These are phyloP conservation scores for Meloidogyne exigua DNA, from an alignment of 1,140 invertebrate species.

Conservation along the genomic window DNA sequence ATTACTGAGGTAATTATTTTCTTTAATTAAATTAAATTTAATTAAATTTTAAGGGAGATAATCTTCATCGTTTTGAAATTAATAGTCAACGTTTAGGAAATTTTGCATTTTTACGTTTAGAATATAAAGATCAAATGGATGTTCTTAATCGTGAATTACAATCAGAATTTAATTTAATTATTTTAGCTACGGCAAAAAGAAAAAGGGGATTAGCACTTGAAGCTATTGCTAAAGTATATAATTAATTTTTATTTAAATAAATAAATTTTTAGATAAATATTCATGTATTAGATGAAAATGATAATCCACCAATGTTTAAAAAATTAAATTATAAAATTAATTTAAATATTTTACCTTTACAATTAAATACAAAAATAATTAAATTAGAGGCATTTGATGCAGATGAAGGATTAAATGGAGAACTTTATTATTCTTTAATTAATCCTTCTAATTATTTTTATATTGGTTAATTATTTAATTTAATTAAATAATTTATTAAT, in stretches of 20 bases:
- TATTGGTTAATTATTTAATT: constrained; percentile 14
- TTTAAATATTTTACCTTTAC: constrained; percentile 43
- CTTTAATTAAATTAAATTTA: constrained; percentile 14
- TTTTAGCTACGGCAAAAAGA: constrained; percentile 43
- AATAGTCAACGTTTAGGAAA: constrained; percentile 37
- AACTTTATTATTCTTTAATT: constrained; percentile 33
- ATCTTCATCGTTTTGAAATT: constrained; percentile 37
- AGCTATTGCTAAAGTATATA: constrained; percentile 31
- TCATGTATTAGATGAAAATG: constrained; percentile 44
- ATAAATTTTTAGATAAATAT: constrained; percentile 27
- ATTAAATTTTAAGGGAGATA: constrained; percentile 39
- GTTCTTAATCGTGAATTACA: constrained; percentile 50
- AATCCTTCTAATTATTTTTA: constrained; percentile 40
- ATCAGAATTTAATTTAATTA: constrained; percentile 35
- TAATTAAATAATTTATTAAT: not conserved
- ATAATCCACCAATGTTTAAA: constrained; percentile 46
- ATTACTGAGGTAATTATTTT: constrained; percentile 46
- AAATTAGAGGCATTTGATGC: constrained; percentile 48
- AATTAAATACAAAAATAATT: constrained; percentile 41
- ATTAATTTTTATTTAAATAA: not conserved
- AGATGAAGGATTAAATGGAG: constrained; percentile 51
- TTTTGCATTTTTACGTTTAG: constrained; percentile 49
- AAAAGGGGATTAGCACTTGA: constrained; percentile 46
- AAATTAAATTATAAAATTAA: constrained; percentile 34
- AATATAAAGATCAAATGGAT: constrained; percentile 38